Conservation (phyloP, 2,888 invertebrate species). For the Matsumyia berberina region DNA sequence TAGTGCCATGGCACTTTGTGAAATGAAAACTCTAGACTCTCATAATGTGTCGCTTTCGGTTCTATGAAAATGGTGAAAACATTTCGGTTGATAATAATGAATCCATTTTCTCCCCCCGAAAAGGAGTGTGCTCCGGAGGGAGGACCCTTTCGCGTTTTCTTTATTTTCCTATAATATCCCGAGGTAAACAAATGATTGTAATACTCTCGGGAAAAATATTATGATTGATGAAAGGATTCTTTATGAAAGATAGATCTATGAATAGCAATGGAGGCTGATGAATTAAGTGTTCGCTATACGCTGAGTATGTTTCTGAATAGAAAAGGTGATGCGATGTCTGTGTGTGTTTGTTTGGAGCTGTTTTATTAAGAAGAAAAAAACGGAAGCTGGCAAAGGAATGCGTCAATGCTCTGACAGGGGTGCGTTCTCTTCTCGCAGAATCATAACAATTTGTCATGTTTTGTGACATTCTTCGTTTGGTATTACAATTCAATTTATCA, state of each 20-base stretch:
- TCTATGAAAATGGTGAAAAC: neutral
- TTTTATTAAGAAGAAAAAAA: too few species aligned
- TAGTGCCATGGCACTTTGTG: neutral
- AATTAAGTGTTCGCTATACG: constrained; percentile 16
- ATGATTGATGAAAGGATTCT: constrained; percentile 32
- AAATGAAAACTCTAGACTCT: constrained; percentile 6
- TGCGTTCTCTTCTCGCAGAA: constrained; percentile 25
- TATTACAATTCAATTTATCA: constrained; percentile 35
- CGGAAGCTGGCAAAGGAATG: neutral
- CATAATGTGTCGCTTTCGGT: neutral
- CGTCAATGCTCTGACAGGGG: constrained; percentile 8
- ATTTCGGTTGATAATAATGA: constrained; percentile 3
- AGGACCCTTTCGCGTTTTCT: neutral
- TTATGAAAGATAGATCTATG: constrained; percentile 11
- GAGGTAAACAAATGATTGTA: constrained; percentile 3
- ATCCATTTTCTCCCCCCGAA: neutral
- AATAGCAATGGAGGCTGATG: constrained; percentile 3
- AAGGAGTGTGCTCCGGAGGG: neutral
- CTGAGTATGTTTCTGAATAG: constrained; percentile 2
- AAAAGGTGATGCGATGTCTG: neutral
- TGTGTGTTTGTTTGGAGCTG: neutral
- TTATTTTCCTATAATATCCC: neutral
- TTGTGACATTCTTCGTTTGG: neutral
- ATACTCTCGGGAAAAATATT: neutral
- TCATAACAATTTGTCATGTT: constrained; percentile 36